Evolutionary conservation across 2,888 invertebrate genomes (phyloP), one percentile per base, ranked within the genome.

Genomic region (Oscheius myriophilus): DNA sequence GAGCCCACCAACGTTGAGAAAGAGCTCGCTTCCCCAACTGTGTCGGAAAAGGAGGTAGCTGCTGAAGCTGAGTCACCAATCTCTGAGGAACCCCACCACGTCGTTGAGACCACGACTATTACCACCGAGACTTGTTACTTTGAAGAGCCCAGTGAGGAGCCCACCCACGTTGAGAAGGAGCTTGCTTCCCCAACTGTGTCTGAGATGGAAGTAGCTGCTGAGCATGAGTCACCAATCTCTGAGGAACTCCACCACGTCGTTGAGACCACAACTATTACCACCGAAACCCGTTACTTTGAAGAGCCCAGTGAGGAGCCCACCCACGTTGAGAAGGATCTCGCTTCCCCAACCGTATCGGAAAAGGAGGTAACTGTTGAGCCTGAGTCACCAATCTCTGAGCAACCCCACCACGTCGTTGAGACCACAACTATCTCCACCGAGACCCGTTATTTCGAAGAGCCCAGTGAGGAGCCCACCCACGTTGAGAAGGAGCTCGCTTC

Each of bases 381-480:
- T 33, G 33, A 33, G 33, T 33, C 33, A 9, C 33, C 3, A 6
- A 6, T 33, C 4, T 33, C 33, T 9, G 33, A 33, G 33, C n/a
- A n/a, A n/a, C n/a, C n/a, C n/a, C n/a, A n/a, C n/a, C n/a, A n/a
- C n/a, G n/a, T n/a, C n/a, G n/a, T n/a, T n/a, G n/a, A n/a, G n/a
- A n/a, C n/a, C n/a, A 74, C 65, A 25, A 71, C 69, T 12, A 66
- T 69, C 1, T 68, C 70, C 12, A 69, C 66, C 33, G 71, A 69
- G 7, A n/a, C n/a, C n/a, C n/a, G n/a, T n/a, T n/a, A n/a, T n/a
- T n/a, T n/a, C n/a, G n/a, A n/a, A n/a, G n/a, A n/a, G n/a, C n/a
- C n/a, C n/a, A n/a, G n/a, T n/a, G 33, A 6, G 33, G 4, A 33
- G 33, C 33, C 33, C 33, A 33, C 33, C 33, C 33, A 33, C 33